phyloP scores from a whole-genome alignment of 1,140 invertebrate genomes.

The Antheraea pernyi region DNA sequence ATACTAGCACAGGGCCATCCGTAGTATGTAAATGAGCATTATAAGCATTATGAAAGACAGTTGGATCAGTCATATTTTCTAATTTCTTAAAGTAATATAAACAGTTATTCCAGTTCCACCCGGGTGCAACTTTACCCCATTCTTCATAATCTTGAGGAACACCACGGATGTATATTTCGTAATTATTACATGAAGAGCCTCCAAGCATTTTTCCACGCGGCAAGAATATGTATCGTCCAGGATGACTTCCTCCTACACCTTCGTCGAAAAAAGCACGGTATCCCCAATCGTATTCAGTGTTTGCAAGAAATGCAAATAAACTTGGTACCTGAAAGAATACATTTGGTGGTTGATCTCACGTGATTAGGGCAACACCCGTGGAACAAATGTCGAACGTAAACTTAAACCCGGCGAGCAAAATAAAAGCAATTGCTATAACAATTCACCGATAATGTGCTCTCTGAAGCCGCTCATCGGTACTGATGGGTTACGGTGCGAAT shows the following conservation, averaged over 20 bases:
- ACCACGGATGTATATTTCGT: slow-evolving; percentile 90
- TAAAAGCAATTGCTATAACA: too few species aligned
- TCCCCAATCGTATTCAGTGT: slow-evolving; percentile 59
- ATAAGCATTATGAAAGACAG: slow-evolving; percentile 39
- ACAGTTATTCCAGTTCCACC: slow-evolving; percentile 86
- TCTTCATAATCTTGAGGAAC: slow-evolving; percentile 88
- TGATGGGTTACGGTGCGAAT: too few species aligned
- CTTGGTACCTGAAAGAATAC: slow-evolving; percentile 51
- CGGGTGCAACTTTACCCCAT: too few species aligned
- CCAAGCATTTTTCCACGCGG: slow-evolving; percentile 81
- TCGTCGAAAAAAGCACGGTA: slow-evolving; percentile 45
- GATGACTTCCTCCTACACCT: slow-evolving; percentile 42
- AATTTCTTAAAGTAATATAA: slow-evolving; percentile 65
- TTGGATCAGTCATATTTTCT: slow-evolving; percentile 57
- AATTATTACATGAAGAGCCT: slow-evolving; percentile 87
- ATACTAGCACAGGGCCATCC: slow-evolving; percentile 51
- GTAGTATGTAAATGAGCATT: slow-evolving; percentile 51
- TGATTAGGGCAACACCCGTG: too few species aligned
- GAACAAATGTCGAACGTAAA: too few species aligned
- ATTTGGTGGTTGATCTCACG: too few species aligned
- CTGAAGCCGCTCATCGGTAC: too few species aligned
- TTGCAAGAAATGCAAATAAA: slow-evolving; percentile 41
- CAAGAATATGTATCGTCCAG: slow-evolving; percentile 31
- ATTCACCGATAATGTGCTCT: too few species aligned
- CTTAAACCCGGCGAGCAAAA: too few species aligned